A percentile compares a stretch with the other conserved stretches of the same genome.
Evolutionary conservation across 2,888 invertebrate genomes (phyloP).

Genomic region (Apamea sordens): DNA sequence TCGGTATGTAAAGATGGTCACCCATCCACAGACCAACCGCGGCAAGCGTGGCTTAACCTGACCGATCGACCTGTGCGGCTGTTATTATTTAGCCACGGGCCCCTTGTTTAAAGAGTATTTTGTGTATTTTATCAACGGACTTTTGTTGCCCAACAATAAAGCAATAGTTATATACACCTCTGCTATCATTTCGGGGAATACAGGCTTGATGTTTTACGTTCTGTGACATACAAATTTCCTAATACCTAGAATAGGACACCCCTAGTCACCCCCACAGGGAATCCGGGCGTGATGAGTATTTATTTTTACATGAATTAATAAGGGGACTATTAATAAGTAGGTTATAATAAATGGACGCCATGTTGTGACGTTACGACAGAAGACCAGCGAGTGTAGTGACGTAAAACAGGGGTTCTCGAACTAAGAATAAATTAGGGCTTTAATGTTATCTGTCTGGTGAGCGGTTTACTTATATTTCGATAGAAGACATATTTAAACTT

Average conservation of each 20-base stretch:
- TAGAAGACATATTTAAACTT: not conserved
- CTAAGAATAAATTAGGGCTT: constrained; percentile 18
- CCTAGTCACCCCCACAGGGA: not conserved
- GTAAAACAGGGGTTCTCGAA: not conserved
- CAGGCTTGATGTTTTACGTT: too few species aligned
- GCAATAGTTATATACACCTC: not conserved
- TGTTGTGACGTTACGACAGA: constrained; percentile 20
- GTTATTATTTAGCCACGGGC: too few species aligned
- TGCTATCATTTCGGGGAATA: not conserved
- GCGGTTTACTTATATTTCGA: constrained; percentile 4
- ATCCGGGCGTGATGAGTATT: not conserved
- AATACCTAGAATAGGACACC: not conserved
- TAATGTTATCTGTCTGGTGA: constrained; percentile 10
- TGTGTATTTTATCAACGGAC: too few species aligned
- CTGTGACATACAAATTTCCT: not conserved
- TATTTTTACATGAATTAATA: constrained; percentile 1
- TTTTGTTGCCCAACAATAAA: too few species aligned
- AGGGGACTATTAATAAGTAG: not conserved
- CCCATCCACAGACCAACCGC: too few species aligned
- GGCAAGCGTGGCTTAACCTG: too few species aligned
- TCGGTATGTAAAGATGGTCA: too few species aligned
- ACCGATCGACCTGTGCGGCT: too few species aligned
- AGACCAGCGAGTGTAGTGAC: not conserved
- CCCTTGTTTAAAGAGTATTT: too few species aligned
- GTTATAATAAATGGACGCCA: constrained; percentile 16